Evolutionary conservation across 2,888 invertebrate genomes (phyloP).

Genomic region (Argyresthia albistria): DNA sequence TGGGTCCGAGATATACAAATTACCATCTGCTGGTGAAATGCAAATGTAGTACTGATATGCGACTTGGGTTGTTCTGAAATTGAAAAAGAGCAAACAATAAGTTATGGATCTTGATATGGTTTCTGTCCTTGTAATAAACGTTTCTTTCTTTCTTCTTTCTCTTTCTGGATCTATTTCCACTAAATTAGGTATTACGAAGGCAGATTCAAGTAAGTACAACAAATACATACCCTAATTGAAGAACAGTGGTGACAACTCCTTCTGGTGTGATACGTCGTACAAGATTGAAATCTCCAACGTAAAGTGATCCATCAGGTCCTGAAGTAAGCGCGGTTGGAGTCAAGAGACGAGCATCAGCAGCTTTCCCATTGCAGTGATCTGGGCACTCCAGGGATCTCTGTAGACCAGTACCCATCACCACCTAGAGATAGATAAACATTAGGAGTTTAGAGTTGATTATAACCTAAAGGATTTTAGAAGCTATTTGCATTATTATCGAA

Average conservation of each 20-base stretch:
- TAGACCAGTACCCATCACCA: constrained; percentile 93
- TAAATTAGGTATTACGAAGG: no score
- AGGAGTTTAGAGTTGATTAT: not conserved
- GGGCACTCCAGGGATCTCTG: constrained; percentile 89
- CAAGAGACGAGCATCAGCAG: constrained; percentile 88
- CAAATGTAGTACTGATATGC: constrained; percentile 98
- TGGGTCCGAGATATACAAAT: constrained; percentile 96
- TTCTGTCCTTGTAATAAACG: no score
- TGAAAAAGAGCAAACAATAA: constrained; percentile 2
- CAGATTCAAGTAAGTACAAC: not conserved
- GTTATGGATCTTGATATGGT: not conserved
- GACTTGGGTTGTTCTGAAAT: constrained; percentile 91
- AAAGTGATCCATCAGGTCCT: constrained; percentile 96
- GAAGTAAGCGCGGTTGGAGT: constrained; percentile 96
- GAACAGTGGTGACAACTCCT: constrained; percentile 89
- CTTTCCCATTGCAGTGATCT: constrained; percentile 88
- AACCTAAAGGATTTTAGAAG: not conserved
- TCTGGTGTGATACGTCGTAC: constrained; percentile 92
- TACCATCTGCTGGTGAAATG: constrained; percentile 96
- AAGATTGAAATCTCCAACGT: constrained; percentile 97
- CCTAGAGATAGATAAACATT: constrained; percentile 64
- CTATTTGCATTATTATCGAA: not conserved
- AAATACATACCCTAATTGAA: constrained; percentile 82
- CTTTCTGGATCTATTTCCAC: no score
- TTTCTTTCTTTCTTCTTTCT: no score